These are phyloP conservation scores for Capreolus pygargus DNA, from an alignment of 2,113 vertebrate genomes.

Conservation along the genomic window DNA sequence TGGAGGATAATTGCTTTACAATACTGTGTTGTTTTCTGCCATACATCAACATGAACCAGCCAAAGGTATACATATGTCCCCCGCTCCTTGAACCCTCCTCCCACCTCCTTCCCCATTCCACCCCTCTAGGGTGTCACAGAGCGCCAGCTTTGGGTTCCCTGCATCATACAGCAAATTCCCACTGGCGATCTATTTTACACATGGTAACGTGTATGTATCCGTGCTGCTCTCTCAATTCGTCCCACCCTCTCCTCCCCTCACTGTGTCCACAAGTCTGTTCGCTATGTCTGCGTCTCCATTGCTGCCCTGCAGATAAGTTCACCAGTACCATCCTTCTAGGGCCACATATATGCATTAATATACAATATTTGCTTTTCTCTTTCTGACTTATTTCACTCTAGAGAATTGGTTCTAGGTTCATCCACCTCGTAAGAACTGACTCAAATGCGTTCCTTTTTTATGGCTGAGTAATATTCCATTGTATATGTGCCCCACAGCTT, in stretches of 20 bases:
- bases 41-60: background rate
- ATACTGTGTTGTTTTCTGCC: background rate
- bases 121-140: background rate
- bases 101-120: background rate
- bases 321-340: background rate
- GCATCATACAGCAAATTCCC: background rate
- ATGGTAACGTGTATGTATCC: background rate
- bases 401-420: background rate
- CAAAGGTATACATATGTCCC: background rate
- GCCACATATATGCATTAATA: background rate
- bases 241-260: background rate
- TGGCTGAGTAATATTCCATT: background rate
- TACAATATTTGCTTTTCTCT: background rate
- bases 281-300: background rate
- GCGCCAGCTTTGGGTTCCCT: background rate
- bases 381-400: background rate
- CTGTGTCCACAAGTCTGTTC: background rate
- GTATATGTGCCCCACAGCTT: background rate
- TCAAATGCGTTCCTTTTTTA: background rate
- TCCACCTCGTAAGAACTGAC: background rate
- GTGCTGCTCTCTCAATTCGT: rapidly evolving
- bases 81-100: background rate
- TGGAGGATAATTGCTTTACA: background rate
- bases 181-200: background rate
- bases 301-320: background rate